Conservation (phyloP, 2,888 invertebrate genomes). For the Chironomus tentans region DNA sequence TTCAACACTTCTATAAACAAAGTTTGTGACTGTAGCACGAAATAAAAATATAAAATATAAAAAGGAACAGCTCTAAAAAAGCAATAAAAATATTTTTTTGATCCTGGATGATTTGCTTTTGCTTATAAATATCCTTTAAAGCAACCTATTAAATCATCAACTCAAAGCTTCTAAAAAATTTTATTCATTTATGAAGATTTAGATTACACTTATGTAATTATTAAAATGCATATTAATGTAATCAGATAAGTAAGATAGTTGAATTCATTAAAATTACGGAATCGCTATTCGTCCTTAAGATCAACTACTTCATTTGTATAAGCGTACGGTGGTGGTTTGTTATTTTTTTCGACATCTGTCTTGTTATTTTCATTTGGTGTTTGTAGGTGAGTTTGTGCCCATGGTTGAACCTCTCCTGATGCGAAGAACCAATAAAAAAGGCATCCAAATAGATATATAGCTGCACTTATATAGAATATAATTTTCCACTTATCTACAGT, state of each 20-base stretch:
- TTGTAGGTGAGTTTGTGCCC: slow-evolving; percentile 50
- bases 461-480: slow-evolving; percentile 77
- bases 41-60: too few species aligned
- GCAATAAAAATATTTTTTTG: too few species aligned
- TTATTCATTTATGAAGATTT: too few species aligned
- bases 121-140: too few species aligned
- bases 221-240: not conserved
- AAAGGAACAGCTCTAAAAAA: too few species aligned
- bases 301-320: slow-evolving; percentile 39
- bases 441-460: slow-evolving; percentile 74
- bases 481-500: slow-evolving; percentile 70
- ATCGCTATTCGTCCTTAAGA: slow-evolving; percentile 34
- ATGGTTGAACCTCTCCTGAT: slow-evolving; percentile 73
- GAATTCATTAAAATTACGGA: too few species aligned
- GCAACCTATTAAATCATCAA: too few species aligned
- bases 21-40: too few species aligned
- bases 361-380: slow-evolving; percentile 40
- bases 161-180: too few species aligned
- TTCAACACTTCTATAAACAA: too few species aligned
- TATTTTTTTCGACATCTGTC: slow-evolving; percentile 28
- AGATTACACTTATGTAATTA: not conserved
- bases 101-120: too few species aligned
- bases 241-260: not conserved
- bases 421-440: slow-evolving; percentile 72
- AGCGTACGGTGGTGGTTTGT: slow-evolving; percentile 29